Base-by-base conservation (phyloP, 1,140 invertebrate genomes). In the Pseudomyrmex flavicornis region DNA sequence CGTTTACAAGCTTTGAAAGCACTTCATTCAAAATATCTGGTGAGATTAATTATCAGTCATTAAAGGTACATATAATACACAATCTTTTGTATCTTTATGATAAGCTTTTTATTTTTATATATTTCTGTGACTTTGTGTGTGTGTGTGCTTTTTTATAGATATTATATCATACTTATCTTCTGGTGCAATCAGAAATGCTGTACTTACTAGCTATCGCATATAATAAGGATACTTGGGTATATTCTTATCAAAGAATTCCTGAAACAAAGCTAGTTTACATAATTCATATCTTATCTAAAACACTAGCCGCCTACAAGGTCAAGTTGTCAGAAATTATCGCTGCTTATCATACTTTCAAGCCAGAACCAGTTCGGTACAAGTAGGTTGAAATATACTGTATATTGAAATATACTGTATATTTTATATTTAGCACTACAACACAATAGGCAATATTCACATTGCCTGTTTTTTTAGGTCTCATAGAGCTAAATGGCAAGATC, bases 111-210 rank as follows among this genome's bases (percentile, higher is more conserved):
- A 35, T 35, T 35, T 35, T 35, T 35, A 35, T 5, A 35, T 35
- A 35, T 35, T 35, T 35, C 26, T 35, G 3, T 35, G 26, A 35
- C 26, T 35, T 35, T 4, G 20, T 22, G 0, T 22, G 26, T 35
- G 26, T 35, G 26, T 35, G 35, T 35, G 48, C 70, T 61, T 62
- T 84, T 74, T 85, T 89, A 54, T 56, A 94, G 93, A 91, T 75
- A 84, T 85, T 91, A n/a, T 94, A 93, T 75, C 91, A 93, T 66
- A 92, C 70, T 8, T 94, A 91, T 79, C 88, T 94, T 58, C 85
- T 94, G 7, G 84, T 88, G 1, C 93, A 94, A 82, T 94, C 93
- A 12, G 93, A 94, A 70, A 90, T 91, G 89, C 79, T 94, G 48
- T 74, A 92, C 66, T 85, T 93, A 61, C 73, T 94, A 59, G 91